Conservation (phyloP, 2,113 vertebrate species). For the Phalacrocorax carbo region DNA sequence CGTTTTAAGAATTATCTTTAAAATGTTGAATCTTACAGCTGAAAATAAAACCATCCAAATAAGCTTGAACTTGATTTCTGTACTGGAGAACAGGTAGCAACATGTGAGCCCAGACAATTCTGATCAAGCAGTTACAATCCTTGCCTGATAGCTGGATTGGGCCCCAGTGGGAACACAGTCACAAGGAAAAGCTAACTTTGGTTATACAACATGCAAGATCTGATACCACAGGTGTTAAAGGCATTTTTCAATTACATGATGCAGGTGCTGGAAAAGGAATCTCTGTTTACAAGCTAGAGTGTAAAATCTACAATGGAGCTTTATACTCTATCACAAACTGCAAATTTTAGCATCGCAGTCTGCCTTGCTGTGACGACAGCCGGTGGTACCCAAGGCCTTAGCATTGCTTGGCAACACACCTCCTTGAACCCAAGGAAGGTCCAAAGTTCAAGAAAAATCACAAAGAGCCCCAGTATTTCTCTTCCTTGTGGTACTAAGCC, state of each 20-base stretch:
- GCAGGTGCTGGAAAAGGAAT: not conserved
- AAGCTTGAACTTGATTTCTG: not conserved
- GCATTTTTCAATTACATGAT: not conserved
- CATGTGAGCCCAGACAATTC: not conserved
- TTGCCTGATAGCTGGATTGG: not conserved
- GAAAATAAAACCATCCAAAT: not conserved
- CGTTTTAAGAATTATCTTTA: not conserved
- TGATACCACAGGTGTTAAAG: not conserved
- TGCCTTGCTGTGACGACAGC: fast-evolving
- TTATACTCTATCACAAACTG: not conserved
- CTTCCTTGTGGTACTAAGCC: not conserved
- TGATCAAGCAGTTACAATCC: not conserved
- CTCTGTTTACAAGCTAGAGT: not conserved
- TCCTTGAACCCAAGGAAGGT: not conserved
- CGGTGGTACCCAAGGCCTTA: not conserved
- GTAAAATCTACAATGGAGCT: not conserved
- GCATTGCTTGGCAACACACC: not conserved
- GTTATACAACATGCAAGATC: not conserved
- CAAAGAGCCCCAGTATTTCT: not conserved
- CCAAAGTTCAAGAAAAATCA: not conserved
- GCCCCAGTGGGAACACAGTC: not conserved
- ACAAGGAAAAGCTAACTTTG: not conserved
- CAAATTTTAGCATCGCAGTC: not conserved
- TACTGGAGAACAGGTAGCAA: not conserved
- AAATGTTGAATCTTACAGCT: not conserved